These are phyloP conservation scores for Oophaga pumilio DNA, from an alignment of 2,113 vertebrate species.

Conservation along the genomic window DNA sequence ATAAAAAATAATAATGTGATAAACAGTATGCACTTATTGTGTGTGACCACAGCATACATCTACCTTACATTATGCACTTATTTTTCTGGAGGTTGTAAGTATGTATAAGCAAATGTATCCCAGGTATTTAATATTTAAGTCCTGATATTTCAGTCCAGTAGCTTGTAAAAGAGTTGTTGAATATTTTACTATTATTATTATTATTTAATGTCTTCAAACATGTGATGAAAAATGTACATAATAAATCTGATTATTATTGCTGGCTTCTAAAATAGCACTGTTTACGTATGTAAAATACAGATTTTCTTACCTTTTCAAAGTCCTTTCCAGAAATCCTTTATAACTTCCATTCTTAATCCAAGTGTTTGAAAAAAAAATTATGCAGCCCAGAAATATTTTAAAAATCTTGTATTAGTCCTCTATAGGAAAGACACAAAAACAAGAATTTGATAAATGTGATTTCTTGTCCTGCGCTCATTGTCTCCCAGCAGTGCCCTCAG, in stretches of 20 bases:
- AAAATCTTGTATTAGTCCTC: slow-evolving; percentile 10
- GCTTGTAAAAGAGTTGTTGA: no score
- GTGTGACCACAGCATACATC: not conserved
- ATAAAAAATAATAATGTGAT: not conserved
- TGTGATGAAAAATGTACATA: not conserved
- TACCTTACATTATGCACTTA: not conserved
- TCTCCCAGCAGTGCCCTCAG: slow-evolving; percentile 63
- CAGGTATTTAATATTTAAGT: not conserved
- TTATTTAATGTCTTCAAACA: not conserved
- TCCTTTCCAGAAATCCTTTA: not conserved
- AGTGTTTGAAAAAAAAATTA: not conserved
- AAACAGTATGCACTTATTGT: not conserved
- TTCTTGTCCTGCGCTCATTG: slow-evolving; percentile 58
- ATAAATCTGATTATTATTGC: not conserved
- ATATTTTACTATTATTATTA: no score
- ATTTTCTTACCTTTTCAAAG: slow-evolving; percentile 45
- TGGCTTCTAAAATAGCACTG: not conserved
- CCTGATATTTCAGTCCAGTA: no score
- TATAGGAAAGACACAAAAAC: slow-evolving; percentile 16
- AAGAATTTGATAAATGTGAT: slow-evolving; percentile 48
- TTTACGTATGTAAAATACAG: not conserved
- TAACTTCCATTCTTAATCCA: slow-evolving; percentile 49
- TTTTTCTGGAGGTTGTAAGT: not conserved
- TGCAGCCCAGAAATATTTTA: slow-evolving; percentile 6
- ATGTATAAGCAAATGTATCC: not conserved